Evolutionary conservation across 2,113 vertebrate genomes (phyloP), one percentile per base, ranked within the genome.

Genomic region (Spea bombifrons): DNA sequence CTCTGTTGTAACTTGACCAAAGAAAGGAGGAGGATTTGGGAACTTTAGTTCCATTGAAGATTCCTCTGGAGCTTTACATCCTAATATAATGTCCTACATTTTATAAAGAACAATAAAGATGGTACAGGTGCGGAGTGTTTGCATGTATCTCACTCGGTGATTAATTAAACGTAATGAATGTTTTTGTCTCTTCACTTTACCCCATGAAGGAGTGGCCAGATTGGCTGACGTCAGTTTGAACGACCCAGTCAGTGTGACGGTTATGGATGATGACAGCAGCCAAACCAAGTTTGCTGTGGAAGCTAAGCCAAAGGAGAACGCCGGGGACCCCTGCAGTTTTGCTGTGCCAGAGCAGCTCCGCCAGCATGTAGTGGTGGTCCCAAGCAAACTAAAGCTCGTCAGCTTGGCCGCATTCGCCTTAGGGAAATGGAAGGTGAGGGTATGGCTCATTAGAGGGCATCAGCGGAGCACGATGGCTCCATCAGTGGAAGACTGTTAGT

Each of bases 321-420:
- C 5, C 4, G 7, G 57, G 53, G 87, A 86, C 15, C 84, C 84
- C 0, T 88, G 92, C 16, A 88, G 90, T 88, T 99, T 96, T 46
- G 91, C 94, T 0, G 82, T 99, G 3, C 97, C 97, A 0, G 92
- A 93, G 74, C 90, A 85, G 4, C 91, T 99, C 3, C 83, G 90
- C 50, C 97, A 99, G 86, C 90, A 93, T 0, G 85, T 94, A 52
- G 61, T 93, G 3, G n/a, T 98, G 75, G 95, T 98, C 69, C 97
- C 97, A 81, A 96, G 95, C 89, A 99, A 99, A 82, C 55, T 99
- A 82, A 88, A 92, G 8, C 94, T 99, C 9, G 97, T 99, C 50
- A 96, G 90, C 0, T 90, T 99, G 75, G 94, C 96, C 0, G 93
- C 96, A 16, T 98, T 99, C 85, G 88, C 99, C 57, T 89, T 98